Evolutionary conservation across 1,140 invertebrate species (phyloP), one percentile per base, ranked within the genome.

Genomic region (Drosophila chauvacae): DNA sequence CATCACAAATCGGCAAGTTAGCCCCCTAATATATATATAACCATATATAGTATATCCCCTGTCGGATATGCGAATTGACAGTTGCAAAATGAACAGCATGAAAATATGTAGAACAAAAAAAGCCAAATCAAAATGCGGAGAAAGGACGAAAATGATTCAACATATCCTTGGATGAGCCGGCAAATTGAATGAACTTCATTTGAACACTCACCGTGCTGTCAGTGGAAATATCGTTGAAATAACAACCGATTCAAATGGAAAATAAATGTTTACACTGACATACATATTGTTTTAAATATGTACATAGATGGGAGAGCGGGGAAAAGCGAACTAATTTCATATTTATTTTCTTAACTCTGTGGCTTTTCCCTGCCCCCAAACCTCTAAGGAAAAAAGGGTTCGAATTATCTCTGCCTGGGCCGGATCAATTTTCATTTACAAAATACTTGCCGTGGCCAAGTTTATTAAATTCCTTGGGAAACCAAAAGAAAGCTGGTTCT

Each of bases 391-490:
- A 18, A 30, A 20, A 42, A 16, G 18, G 28, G 11, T 23, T 41
- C 14, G 14, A 35, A 45, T 37, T 45, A 65, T 44, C 13, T 23
- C 42, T 28, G 16, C 18, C 28, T 33, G 18, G 53, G 39, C 30
- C 26, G 35, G 9, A 20, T 20, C 11, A 14, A 45, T 37, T 60
- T 23, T 41, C 30, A 65, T 65, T 65, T 30, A 35, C 28, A 45
- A 47, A 37, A 28, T 62, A 13, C 41, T 35, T 37, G 7, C n/a
- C 20, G 14, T 9, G 57, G 23, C 9, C 33, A 28, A 28, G 23
- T 47, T 66, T 66, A 62, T 45, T 47, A 66, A 66, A 62, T 37
- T 63, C 30, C 41, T 37, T 0, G 26, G 20, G 14, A 56, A n/a
- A 39, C 14, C 51, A 16, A 55, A 23, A 37, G 23, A 28, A 7